phyloP scores from a whole-genome alignment of 1,140 invertebrate species.

The Frieseomelitta varia region DNA sequence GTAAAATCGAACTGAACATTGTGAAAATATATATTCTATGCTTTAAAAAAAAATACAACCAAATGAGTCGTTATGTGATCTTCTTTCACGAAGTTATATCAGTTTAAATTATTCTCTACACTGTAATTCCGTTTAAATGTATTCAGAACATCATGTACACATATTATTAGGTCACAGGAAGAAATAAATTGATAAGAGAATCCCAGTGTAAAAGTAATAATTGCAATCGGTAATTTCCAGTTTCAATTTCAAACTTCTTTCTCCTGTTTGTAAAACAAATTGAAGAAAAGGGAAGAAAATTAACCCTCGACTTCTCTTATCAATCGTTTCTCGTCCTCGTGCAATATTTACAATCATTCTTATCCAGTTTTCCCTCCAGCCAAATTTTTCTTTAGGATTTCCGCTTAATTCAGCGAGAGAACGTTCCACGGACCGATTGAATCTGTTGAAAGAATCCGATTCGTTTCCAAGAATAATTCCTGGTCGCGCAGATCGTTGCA shows the following conservation, averaged over 20 bases:
- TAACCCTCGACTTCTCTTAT: background rate
- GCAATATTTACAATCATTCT: background rate
- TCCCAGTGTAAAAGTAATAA: background rate
- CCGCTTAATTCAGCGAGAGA: background rate
- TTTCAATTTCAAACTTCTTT: background rate
- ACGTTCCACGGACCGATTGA: background rate
- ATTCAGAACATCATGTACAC: no score
- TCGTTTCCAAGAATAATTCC: constrained; percentile 30
- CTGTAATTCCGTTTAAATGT: no score
- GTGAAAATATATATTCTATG: no score
- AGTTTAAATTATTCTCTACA: no score
- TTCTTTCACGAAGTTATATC: no score
- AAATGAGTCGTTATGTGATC: no score
- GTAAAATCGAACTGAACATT: no score
- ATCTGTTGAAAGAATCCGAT: constrained; percentile 34
- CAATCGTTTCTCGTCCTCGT: background rate
- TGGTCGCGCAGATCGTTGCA: constrained; percentile 36
- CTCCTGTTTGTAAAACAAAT: background rate
- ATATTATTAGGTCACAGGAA: no score
- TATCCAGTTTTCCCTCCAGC: background rate
- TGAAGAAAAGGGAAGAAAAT: background rate
- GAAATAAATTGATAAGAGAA: no score
- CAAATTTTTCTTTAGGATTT: background rate
- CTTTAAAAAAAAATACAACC: no score
- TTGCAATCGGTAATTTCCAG: background rate